These are phyloP conservation scores for Coregonus suidteri DNA, from an alignment of 2,797 vertebrate genomes.

Conservation along the genomic window DNA sequence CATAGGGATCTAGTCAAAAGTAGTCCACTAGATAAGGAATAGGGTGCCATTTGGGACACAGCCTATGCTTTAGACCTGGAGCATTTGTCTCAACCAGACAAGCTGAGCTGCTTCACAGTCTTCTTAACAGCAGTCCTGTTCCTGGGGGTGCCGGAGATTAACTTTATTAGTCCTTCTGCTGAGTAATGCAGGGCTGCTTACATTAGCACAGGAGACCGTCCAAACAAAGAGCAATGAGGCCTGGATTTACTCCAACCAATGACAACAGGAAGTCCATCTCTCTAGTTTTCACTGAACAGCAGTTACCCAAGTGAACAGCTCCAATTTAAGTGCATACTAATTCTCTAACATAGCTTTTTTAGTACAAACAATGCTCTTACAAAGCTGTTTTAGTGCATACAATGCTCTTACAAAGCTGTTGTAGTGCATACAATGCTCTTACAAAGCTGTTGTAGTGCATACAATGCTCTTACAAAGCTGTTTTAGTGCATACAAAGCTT, in stretches of 20 bases:
- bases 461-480: background rate
- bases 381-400: background rate
- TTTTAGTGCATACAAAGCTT: background rate
- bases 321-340: background rate
- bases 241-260: constrained; percentile 7
- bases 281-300: background rate
- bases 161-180: background rate
- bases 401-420: background rate
- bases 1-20: background rate
- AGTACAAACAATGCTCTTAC: too few relatives aligned
- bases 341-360: background rate
- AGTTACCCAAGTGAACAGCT: background rate
- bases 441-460: background rate
- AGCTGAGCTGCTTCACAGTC: constrained; percentile 1
- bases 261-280: background rate
- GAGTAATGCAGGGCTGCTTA: constrained; percentile 3
- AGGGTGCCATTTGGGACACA: background rate
- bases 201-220: constrained; percentile 10
- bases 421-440: background rate
- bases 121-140: background rate
- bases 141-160: background rate
- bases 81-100: constrained; percentile 5
- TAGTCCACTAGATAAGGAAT: background rate
- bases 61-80: background rate
- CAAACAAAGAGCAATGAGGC: constrained; percentile 6